Evolutionary conservation across 2,797 vertebrate species (phyloP), one percentile per base, ranked within the genome.

Genomic region (Spheniscus humboldti): DNA sequence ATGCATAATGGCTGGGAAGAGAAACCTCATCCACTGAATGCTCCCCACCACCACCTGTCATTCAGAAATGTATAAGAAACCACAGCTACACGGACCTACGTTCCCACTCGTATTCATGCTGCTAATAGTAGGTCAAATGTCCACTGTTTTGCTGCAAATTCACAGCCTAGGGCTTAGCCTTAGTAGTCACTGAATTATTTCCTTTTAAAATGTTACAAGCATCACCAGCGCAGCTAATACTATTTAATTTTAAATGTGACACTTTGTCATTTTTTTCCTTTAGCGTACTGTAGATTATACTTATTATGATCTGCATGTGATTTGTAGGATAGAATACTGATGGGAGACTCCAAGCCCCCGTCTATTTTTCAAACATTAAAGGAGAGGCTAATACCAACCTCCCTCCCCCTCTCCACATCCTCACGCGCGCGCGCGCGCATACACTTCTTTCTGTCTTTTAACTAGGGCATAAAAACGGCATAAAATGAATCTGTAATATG

Each of bases 401-500:
- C 86, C 91, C 88, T 82, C 71, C 93, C 84, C 88, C 87, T 41
- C n/a, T 60, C 39, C 77, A 52, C 85, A 60, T 76, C 67, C 88
- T 63, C 78, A 37, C 37, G 37, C 80, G 69, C 31, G 11, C n/a
- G 41, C 8, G 28, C 71, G 59, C 31, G 20, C 62, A 68, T 76
- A 53, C 80, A 23, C 86, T 84, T 90, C 86, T 97, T 94, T 86
- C 94, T 96, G 77, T 97, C 95, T 97, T 98, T 98, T 97, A 98
- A 98, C 95, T 97, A 97, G 97, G 98, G 96, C 98, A 98, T 97
- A 97, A 97, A 97, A 97, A 96, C 35, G 60, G 96, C 96, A 98
- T 98, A 97, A 98, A 98, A 98, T 97, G 97, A 97, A 98, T 98
- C 97, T 97, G 97, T 97, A 98, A 97, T 97, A 98, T 97, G 97